These are phyloP conservation scores for Astreopora myriophthalma DNA, from an alignment of 64 coral and sea anemone genomes.

Conservation along the genomic window DNA sequence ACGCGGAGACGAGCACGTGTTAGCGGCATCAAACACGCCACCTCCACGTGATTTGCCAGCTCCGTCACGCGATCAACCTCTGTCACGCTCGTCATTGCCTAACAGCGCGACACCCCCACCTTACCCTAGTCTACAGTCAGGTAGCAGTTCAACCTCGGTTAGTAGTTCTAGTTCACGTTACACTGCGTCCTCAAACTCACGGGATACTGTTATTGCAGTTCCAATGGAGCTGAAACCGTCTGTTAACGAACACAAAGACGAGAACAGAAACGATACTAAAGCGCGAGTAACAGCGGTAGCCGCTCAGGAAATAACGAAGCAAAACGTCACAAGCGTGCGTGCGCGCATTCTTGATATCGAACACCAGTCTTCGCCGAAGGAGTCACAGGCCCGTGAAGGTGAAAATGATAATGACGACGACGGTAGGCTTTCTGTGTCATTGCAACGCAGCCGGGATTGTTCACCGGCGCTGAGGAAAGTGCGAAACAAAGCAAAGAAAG, in stretches of 20 bases:
- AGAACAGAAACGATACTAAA: conserved; percentile 27
- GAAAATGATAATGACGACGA: background rate
- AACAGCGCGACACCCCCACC: background rate
- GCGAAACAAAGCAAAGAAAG: background rate
- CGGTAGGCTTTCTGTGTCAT: background rate
- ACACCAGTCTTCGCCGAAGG: background rate
- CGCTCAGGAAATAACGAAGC: background rate
- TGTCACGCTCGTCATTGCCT: background rate
- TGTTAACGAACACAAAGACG: conserved; percentile 6
- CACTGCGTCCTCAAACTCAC: background rate
- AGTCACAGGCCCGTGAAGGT: background rate
- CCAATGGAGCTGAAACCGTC: background rate
- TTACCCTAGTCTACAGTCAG: background rate
- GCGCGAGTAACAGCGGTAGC: background rate
- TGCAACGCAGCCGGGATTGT: background rate
- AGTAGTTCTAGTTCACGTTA: background rate
- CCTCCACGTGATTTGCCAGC: conserved; percentile 3
- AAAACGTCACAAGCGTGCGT: conserved; percentile 4
- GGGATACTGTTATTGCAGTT: background rate
- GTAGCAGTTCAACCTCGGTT: background rate
- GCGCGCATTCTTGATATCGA: conserved; percentile 26
- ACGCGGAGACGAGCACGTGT: background rate
- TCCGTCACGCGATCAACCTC: background rate
- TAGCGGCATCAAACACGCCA: background rate
- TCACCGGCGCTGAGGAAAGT: conserved; percentile 15